phyloP scores from a whole-genome alignment of 2,888 invertebrate species.

The Protophormia terraenovae region DNA sequence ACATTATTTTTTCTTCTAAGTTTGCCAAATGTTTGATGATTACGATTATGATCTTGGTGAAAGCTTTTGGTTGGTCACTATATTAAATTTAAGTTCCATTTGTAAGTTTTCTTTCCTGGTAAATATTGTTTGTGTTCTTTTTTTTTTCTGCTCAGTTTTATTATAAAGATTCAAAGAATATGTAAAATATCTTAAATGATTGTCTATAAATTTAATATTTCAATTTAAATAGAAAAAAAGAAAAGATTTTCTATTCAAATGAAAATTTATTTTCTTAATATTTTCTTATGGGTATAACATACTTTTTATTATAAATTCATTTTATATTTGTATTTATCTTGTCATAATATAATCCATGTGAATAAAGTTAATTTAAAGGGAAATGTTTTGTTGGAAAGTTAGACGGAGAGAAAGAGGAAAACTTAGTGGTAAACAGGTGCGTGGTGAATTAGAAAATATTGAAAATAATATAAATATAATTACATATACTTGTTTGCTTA shows the following conservation, averaged over 20 bases:
- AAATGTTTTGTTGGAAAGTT: background rate
- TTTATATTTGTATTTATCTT: constrained; percentile 37
- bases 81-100: constrained; percentile 23
- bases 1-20: background rate
- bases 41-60: constrained; percentile 61
- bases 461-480: too few relatives aligned
- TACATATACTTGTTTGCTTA: too few relatives aligned
- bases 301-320: background rate
- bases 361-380: constrained; percentile 45
- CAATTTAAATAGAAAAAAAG: constrained; percentile 53
- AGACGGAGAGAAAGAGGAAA: background rate
- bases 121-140: background rate
- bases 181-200: constrained; percentile 48
- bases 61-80: constrained; percentile 58
- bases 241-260: constrained; percentile 30
- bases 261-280: constrained; percentile 40
- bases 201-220: constrained; percentile 66
- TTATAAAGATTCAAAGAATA: background rate
- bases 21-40: constrained; percentile 42
- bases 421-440: background rate
- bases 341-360: constrained; percentile 58
- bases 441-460: background rate
- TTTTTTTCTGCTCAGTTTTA: too few relatives aligned
- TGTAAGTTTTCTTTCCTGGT: constrained; percentile 1
- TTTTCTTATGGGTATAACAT: background rate